Evolutionary conservation across 2,113 vertebrate genomes (phyloP).

Genomic region (Condylura cristata): DNA sequence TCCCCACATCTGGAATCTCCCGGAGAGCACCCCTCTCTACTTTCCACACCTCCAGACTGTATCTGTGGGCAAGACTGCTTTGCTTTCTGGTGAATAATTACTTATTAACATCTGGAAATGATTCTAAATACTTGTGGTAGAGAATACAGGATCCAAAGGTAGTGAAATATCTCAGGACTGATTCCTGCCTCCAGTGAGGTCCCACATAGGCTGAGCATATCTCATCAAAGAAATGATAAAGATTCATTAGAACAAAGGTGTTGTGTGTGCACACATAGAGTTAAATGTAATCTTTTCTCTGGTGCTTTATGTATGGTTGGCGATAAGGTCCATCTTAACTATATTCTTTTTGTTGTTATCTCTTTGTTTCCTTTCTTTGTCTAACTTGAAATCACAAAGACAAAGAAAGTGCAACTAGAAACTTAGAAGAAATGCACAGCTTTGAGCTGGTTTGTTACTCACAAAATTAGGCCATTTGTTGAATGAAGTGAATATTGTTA

Average conservation of each 20-base stretch:
- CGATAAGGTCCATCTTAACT: background rate
- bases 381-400: background rate
- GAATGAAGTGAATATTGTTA: background rate
- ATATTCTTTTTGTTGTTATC: background rate
- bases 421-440: background rate
- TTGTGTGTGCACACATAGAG: background rate
- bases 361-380: background rate
- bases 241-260: background rate
- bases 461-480: background rate
- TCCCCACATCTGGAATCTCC: background rate
- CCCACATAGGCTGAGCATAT: background rate
- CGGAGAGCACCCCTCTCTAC: too few species aligned
- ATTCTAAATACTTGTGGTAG: background rate
- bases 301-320: background rate
- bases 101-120: background rate
- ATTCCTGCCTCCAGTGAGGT: background rate
- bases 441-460: background rate
- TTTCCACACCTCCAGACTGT: background rate
- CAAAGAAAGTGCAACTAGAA: slow-evolving; percentile 5
- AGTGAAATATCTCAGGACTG: background rate
- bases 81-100: background rate
- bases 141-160: background rate
- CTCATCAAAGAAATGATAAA: background rate
- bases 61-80: background rate
- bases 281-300: background rate